Evolutionary conservation across 2,113 vertebrate species (phyloP).

Genomic region (Willisornis vidua): DNA sequence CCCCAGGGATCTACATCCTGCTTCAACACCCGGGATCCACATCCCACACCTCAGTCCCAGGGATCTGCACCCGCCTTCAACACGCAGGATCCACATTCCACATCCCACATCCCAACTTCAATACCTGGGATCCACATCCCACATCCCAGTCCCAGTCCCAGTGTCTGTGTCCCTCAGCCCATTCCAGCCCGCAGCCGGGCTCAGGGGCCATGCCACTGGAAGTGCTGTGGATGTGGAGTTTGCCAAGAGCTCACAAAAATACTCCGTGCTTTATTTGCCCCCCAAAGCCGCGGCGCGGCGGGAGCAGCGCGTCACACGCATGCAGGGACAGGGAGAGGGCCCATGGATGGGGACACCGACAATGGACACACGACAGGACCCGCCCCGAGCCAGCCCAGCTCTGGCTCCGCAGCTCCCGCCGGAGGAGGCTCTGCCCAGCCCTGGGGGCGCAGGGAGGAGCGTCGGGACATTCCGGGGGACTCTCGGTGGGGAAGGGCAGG

Average conservation of each 20-base stretch:
- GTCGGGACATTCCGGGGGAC: neutral
- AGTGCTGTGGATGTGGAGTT: neutral
- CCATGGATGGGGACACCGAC: neutral
- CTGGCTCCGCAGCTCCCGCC: neutral
- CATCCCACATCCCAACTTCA: neutral
- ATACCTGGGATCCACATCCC: too few relatives aligned
- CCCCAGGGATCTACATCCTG: neutral
- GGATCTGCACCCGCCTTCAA: neutral
- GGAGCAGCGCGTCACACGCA: neutral
- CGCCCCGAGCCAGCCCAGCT: accelerated
- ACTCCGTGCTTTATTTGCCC: conserved; percentile 33
- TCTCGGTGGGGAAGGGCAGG: accelerated
- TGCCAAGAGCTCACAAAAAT: neutral
- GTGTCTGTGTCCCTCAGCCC: neutral
- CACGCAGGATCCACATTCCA: neutral
- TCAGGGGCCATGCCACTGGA: accelerated
- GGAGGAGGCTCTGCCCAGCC: neutral
- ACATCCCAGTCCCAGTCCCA: neutral
- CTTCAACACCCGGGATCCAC: neutral
- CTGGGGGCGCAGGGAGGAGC: accelerated
- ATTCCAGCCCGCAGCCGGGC: neutral
- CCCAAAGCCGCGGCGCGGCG: neutral
- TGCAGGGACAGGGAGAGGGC: neutral
- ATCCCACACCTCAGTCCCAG: too few relatives aligned
- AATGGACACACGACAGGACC: neutral